Conservation (phyloP, 2,113 vertebrate species). For the Periophthalmodon schlosseri region DNA sequence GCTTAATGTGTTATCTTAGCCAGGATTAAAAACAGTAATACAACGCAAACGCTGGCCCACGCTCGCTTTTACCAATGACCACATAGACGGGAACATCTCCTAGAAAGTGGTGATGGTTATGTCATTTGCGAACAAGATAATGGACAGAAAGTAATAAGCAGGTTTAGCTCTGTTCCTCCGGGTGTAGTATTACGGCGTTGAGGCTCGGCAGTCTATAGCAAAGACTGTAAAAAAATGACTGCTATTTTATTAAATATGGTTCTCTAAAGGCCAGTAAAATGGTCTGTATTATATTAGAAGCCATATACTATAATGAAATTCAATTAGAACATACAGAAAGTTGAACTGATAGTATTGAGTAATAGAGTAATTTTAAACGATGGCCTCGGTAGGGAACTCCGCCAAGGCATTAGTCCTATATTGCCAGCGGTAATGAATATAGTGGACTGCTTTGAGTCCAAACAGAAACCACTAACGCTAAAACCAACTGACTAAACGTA, state of each 20-base stretch:
- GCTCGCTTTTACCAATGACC: conserved; percentile 8
- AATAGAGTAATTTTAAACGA: not conserved
- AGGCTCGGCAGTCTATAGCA: not conserved
- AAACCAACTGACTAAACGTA: too few relatives aligned
- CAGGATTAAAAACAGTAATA: conserved; percentile 64
- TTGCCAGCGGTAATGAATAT: too few relatives aligned
- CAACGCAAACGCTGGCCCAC: conserved; percentile 38
- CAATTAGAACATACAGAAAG: not conserved
- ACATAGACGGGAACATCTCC: conserved; percentile 5
- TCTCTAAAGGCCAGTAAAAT: not conserved
- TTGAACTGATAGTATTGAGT: not conserved
- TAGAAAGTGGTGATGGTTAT: not conserved
- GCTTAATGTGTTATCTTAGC: conserved; percentile 68
- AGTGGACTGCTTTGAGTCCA: too few relatives aligned
- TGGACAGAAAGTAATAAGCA: not conserved
- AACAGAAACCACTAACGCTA: too few relatives aligned
- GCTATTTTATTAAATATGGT: not conserved
- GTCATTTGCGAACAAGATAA: not conserved
- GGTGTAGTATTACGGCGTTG: not conserved
- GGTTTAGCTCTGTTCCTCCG: not conserved
- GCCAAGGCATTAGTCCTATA: too few relatives aligned
- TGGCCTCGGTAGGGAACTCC: too few relatives aligned
- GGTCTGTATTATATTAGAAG: not conserved
- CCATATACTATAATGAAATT: not conserved
- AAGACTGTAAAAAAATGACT: not conserved